Percentiles rank a stretch among this genome's conserved stretches.
phyloP scores from a whole-genome alignment of 2,888 invertebrate genomes.

The Villa cingulata region DNA sequence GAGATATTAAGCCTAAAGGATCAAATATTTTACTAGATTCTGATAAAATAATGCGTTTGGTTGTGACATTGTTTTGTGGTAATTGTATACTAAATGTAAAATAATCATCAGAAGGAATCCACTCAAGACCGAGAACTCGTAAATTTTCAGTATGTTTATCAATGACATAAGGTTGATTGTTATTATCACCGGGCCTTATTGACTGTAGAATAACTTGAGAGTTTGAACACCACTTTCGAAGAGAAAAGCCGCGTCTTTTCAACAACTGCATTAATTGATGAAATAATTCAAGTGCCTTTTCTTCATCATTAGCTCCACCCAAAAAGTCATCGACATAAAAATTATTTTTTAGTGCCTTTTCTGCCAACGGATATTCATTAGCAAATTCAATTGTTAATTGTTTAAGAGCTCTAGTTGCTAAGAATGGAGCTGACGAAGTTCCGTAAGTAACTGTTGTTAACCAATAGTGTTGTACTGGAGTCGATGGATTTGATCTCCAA shows the following conservation, averaged over 20 bases:
- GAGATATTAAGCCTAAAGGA: constrained; percentile 6
- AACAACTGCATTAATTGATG: constrained; percentile 7
- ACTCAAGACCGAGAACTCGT: constrained; percentile 1
- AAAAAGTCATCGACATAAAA: constrained; percentile 17
- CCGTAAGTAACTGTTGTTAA: constrained; percentile 15
- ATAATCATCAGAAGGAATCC: constrained; percentile 5
- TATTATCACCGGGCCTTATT: constrained; percentile 5
- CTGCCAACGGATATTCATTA: constrained; percentile 10
- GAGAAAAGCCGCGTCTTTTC: constrained; percentile 5
- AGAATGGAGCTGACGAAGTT: constrained; percentile 14
- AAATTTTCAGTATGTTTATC: constrained; percentile 3
- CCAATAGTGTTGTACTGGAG: constrained; percentile 5
- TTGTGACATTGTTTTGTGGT: neutral
- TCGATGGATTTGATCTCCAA: neutral
- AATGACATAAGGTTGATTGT: constrained; percentile 4
- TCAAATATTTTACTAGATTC: constrained; percentile 6
- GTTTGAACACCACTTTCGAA: constrained; percentile 14
- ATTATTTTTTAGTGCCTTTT: constrained; percentile 7
- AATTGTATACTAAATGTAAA: neutral
- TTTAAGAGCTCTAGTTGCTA: constrained; percentile 14
- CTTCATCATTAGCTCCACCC: constrained; percentile 11
- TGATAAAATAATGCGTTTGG: constrained; percentile 3
- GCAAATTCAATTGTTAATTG: constrained; percentile 10
- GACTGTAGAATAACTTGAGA: neutral
- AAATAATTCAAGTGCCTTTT: constrained; percentile 10